Evolutionary conservation across 1,140 invertebrate genomes (phyloP).

Genomic region (Doryteuthis pealeii): DNA sequence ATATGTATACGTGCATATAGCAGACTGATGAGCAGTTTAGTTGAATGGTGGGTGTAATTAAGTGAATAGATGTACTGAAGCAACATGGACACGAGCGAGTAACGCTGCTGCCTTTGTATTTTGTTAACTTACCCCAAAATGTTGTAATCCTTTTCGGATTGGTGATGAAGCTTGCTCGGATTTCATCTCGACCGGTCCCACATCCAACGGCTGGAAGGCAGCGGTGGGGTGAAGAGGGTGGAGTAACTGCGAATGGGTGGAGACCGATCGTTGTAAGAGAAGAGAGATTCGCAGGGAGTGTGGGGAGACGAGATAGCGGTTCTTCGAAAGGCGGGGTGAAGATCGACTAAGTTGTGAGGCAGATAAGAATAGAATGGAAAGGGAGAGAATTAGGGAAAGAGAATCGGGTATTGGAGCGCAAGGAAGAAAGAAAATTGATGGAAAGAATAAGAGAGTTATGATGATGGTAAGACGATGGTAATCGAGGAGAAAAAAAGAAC

Average conservation of each 20-base stretch:
- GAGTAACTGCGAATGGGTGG: no score
- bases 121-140: no score
- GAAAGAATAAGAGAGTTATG: background rate
- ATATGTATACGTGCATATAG: no score
- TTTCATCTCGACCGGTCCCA: no score
- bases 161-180: no score
- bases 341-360: background rate
- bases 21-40: background rate
- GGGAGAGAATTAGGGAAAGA: background rate
- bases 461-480: no score
- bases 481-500: background rate
- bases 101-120: no score
- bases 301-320: background rate
- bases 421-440: background rate
- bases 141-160: no score
- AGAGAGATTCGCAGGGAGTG: no score
- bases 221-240: no score
- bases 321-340: background rate
- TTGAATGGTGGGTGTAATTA: background rate
- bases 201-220: no score
- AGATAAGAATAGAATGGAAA: background rate
- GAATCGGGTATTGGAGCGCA: background rate
- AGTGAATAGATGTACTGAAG: background rate
- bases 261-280: no score
- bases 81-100: background rate